phyloP scores from a whole-genome alignment of 2,797 vertebrate genomes.

The Pristis pectinata region DNA sequence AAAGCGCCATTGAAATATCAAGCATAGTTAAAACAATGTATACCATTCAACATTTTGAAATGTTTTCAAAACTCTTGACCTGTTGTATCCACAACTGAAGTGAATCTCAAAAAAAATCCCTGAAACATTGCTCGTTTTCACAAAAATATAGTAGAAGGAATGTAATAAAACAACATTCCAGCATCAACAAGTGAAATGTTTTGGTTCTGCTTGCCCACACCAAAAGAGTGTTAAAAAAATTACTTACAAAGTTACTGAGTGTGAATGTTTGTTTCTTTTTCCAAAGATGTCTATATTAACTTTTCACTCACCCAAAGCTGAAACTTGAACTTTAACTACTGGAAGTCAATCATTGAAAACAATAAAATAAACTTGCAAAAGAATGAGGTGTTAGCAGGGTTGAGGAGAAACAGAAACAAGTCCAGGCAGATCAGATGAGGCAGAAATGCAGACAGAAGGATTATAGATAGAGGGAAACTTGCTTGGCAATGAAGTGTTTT shows the following conservation, averaged over 20 bases:
- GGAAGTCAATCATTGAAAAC: constrained; percentile 3
- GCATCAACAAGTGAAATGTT: neutral
- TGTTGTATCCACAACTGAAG: neutral
- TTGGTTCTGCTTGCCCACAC: neutral
- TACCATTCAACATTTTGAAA: neutral
- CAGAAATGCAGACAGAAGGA: neutral
- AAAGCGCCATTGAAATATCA: neutral
- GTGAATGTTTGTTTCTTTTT: constrained; percentile 19
- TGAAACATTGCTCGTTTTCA: neutral
- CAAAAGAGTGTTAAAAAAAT: neutral
- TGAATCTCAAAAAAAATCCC: neutral
- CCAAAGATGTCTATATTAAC: constrained; percentile 10
- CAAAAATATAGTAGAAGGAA: neutral
- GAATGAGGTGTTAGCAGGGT: neutral
- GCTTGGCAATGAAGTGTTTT: neutral
- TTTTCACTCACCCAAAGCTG: neutral
- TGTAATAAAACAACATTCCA: neutral
- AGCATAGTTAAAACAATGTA: neutral
- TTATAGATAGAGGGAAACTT: neutral
- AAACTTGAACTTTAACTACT: constrained; percentile 18
- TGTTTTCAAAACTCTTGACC: too few relatives aligned
- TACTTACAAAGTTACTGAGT: neutral
- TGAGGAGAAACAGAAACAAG: constrained; percentile 12
- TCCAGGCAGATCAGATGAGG: neutral
- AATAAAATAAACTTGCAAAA: constrained; percentile 15